Conservation (phyloP, 2,113 vertebrate species). For the Dipodomys ordii region DNA sequence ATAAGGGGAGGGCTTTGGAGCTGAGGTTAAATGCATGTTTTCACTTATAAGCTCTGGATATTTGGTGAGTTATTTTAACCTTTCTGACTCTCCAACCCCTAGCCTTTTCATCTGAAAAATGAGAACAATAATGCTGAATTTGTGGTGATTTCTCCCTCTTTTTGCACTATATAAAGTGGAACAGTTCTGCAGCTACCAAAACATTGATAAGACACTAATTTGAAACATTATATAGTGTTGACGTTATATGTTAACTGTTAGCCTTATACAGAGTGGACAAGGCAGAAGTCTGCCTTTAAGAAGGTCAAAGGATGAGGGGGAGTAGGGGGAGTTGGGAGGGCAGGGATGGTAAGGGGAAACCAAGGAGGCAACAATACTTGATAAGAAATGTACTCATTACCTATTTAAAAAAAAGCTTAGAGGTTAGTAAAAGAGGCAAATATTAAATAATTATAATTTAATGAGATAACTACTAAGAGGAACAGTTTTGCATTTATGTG, state of each 20-base stretch:
- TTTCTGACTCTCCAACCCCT: slow-evolving; percentile 3
- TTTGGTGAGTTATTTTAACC: slow-evolving; percentile 23
- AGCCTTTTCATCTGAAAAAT: slow-evolving; percentile 30
- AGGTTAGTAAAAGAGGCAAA: neutral
- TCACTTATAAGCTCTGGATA: neutral
- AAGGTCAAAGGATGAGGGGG: neutral
- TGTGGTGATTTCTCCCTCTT: neutral
- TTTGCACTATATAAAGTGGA: neutral
- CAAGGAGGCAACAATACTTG: no score
- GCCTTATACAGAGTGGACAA: neutral
- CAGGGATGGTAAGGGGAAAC: no score
- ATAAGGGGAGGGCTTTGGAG: neutral
- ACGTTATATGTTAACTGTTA: neutral
- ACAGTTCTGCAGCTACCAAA: neutral
- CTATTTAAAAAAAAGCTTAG: no score
- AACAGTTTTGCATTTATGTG: slow-evolving; percentile 11
- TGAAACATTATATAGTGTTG: neutral
- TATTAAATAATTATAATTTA: neutral
- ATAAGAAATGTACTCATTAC: no score
- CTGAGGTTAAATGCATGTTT: neutral
- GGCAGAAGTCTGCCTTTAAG: neutral
- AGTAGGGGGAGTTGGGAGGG: no score
- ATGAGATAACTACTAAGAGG: neutral
- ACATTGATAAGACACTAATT: neutral
- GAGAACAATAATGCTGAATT: neutral